A percentile compares a stretch with the other conserved stretches of the same genome.
Evolutionary conservation across 2,888 invertebrate genomes (phyloP).

Genomic region (Platerodrilus igneus): DNA sequence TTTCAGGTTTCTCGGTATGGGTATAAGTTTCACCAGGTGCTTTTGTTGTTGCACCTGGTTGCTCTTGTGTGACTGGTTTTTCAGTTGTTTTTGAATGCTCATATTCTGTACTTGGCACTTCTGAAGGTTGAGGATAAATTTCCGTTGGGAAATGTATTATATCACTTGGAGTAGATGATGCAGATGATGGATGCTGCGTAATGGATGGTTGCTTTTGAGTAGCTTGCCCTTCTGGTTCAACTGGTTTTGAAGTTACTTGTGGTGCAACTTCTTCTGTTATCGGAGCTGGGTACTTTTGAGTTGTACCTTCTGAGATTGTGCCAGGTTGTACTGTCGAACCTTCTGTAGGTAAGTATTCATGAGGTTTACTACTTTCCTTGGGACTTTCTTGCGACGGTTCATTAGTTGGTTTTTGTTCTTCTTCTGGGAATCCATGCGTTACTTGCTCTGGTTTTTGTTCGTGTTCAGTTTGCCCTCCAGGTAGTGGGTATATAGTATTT

Average conservation of each 20-base stretch:
- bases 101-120: background rate
- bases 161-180: background rate
- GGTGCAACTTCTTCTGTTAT: constrained; percentile 12
- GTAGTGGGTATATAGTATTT: constrained; percentile 1
- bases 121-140: no score
- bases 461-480: constrained; percentile 26
- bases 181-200: background rate
- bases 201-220: background rate
- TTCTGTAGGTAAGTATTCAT: no score
- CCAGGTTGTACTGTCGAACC: no score
- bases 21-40: constrained; percentile 9
- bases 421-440: background rate
- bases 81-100: constrained; percentile 8
- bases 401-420: constrained; percentile 9
- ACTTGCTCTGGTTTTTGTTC: constrained; percentile 12
- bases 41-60: constrained; percentile 11
- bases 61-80: constrained; percentile 22
- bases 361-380: no score
- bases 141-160: background rate
- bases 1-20: constrained; percentile 16
- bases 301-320: no score
- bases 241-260: no score
- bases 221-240: constrained; percentile 1
- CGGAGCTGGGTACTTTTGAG: no score
- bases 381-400: no score